A percentile compares a stretch with the other conserved stretches of the same genome.
These are phyloP conservation scores for Spongilla lacustris DNA, from an alignment of 37 sponge, comb jelly and placozoan genomes.

Conservation along the genomic window DNA sequence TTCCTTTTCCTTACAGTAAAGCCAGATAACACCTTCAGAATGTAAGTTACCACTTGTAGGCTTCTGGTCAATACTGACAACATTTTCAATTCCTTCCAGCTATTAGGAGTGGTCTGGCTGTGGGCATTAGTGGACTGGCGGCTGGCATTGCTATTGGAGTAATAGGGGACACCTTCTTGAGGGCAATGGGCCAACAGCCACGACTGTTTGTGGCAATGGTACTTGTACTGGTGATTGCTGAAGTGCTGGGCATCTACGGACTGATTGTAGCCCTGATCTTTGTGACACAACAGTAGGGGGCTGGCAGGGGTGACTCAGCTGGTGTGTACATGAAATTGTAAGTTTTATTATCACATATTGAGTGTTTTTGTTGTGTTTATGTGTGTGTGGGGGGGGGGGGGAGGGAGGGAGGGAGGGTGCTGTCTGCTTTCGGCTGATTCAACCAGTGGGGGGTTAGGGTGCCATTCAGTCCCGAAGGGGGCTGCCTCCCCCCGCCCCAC, in stretches of 20 bases:
- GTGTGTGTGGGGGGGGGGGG: slow-evolving; percentile 39
- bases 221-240: slow-evolving; percentile 66
- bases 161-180: slow-evolving; percentile 58
- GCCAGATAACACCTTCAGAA: not conserved
- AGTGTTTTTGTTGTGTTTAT: slow-evolving; percentile 2
- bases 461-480: no score
- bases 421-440: no score
- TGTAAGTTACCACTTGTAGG: not conserved
- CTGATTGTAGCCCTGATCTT: slow-evolving; percentile 67
- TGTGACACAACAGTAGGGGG: slow-evolving; percentile 24
- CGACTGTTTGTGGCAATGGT: slow-evolving; percentile 69
- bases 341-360: no score
- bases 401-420: no score
- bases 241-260: slow-evolving; percentile 72
- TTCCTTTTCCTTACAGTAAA: not conserved
- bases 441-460: no score
- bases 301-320: not conserved
- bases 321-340: not conserved
- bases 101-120: slow-evolving; percentile 56
- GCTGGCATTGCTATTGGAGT: slow-evolving; percentile 71
- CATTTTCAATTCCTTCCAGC: slow-evolving; percentile 6
- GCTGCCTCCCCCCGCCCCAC: no score
- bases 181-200: slow-evolving; percentile 67
- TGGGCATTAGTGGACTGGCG: slow-evolving; percentile 60
- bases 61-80: not conserved